Evolutionary conservation across 2,113 vertebrate genomes (phyloP).

Genomic region (Alligator sinensis): DNA sequence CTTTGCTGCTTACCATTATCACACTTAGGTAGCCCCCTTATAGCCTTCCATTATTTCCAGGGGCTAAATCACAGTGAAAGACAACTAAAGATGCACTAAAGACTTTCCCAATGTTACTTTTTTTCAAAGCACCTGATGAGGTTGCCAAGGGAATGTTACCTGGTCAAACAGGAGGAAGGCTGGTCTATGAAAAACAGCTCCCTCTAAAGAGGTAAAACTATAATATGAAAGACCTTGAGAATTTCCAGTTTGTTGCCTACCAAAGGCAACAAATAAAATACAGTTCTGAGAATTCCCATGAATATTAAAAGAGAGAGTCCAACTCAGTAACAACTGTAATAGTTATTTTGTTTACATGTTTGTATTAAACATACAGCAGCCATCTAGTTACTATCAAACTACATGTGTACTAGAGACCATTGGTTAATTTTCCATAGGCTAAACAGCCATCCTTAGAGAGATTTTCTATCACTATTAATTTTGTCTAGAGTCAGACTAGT

Average conservation of each 20-base stretch:
- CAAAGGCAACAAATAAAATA: neutral
- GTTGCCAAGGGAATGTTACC: constrained; percentile 12
- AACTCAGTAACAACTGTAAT: neutral
- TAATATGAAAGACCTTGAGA: too few species aligned
- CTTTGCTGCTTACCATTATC: neutral
- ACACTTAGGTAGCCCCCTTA: neutral
- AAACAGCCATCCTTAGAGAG: constrained; percentile 1
- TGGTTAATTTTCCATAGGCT: neutral
- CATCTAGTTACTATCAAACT: neutral
- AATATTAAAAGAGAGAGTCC: neutral
- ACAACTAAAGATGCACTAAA: neutral
- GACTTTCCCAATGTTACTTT: neutral
- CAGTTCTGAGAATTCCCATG: neutral
- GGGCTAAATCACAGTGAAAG: neutral
- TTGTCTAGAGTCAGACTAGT: neutral
- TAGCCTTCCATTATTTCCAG: neutral
- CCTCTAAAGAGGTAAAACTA: neutral
- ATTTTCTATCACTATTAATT: neutral
- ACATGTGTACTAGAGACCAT: neutral
- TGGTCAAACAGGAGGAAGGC: neutral
- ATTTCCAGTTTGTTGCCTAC: too few species aligned
- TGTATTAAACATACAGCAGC: neutral
- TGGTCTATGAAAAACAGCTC: neutral
- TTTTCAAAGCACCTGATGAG: neutral
- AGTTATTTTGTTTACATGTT: neutral